Base-by-base conservation (phyloP, 2,797 vertebrate genomes). In the Ctenochaetus hawaiiensis region DNA sequence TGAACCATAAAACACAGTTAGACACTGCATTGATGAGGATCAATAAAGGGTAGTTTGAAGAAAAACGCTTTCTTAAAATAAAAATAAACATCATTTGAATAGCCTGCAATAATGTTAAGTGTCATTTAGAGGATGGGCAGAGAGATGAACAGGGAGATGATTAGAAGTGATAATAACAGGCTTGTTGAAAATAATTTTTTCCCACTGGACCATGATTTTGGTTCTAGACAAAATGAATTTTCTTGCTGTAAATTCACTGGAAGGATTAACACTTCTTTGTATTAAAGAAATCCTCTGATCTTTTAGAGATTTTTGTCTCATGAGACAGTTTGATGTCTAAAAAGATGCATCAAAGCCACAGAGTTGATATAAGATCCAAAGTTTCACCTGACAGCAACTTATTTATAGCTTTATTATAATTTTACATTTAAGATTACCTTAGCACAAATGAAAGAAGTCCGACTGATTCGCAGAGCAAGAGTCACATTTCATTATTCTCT, bases 21-120 rank as follows among this genome's bases (percentile, higher is more conserved):
- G 43, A 52, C 6, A 8, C 26, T 13, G 20, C 34, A 54, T 18
- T 8, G 30, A 79, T 62, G 37, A 53, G 18, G n/a, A n/a, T 57
- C 6, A 63, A n/a, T 49, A 18, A 0, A 8, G 49, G 18, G 14
- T 4, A 0, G 51, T 45, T 56, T 66, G 8, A 22, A 60, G 37
- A 4, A 53, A 47, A 63, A 64, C 16, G 20, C 49, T 48, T 71
- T 30, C n/a, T 52, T 16, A 73, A 37, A 64, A 13, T 14, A 34
- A 20, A 53, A 18, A 37, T 4, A 72, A 65, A 57, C 44, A 12
- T 54, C 6, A 54, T 61, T 60, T 53, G 18, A 3, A 37, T 37
- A 17, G 22, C 1, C 16, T 52, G 39, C 18, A 20, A 18, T 48
- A 22, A 43, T 1, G 4, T 43, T 20, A 17, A 41, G 13, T 39